phyloP scores from a whole-genome alignment of 1,140 invertebrate genomes.

The Hydropsyche tenuis region DNA sequence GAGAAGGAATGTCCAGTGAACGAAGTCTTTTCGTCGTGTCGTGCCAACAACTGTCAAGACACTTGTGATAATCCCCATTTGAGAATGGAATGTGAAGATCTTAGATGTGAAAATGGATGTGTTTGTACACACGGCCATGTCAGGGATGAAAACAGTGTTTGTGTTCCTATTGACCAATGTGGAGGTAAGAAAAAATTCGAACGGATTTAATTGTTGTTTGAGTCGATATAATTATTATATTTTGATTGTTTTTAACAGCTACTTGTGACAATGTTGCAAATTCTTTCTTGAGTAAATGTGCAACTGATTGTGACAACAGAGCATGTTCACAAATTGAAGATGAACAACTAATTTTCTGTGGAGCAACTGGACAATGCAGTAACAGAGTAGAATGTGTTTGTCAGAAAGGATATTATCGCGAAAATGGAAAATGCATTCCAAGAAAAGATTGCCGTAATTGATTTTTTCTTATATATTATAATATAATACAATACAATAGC shows the following conservation, averaged over 20 bases:
- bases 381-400: not conserved
- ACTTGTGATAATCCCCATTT: constrained; percentile 23
- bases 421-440: not conserved
- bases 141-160: constrained; percentile 1
- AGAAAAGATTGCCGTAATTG: not conserved
- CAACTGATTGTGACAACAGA: not conserved
- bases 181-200: not conserved
- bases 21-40: constrained; percentile 22
- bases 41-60: constrained; percentile 29
- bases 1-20: not conserved
- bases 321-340: constrained; percentile 5
- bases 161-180: not conserved
- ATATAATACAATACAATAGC: too few relatives aligned
- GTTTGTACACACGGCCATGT: not conserved
- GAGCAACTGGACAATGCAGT: not conserved
- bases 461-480: too few relatives aligned
- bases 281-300: not conserved
- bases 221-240: not conserved
- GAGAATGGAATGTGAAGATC: not conserved
- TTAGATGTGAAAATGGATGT: not conserved
- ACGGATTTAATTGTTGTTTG: not conserved
- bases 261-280: not conserved
- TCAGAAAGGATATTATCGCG: not conserved
- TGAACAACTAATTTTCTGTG: not conserved
- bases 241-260: not conserved